These are phyloP conservation scores for Austrolebias charrua DNA, from an alignment of 2,797 vertebrate genomes.

Conservation along the genomic window DNA sequence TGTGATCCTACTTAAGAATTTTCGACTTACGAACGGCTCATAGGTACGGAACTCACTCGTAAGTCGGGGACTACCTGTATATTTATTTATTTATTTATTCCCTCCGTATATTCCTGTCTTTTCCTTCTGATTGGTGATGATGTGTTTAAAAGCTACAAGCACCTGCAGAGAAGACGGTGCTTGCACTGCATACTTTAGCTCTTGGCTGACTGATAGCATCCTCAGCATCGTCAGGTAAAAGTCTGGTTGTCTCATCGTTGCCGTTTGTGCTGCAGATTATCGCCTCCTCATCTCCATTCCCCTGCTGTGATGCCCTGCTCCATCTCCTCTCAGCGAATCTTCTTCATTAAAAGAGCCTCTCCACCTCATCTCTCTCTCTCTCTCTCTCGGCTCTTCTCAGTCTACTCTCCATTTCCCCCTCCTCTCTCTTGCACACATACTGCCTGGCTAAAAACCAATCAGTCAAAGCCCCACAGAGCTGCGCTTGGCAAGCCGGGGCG, in stretches of 20 bases:
- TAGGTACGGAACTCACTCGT: no score
- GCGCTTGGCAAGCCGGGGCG: slow-evolving; percentile 63
- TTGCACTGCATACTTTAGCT: slow-evolving; percentile 14
- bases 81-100: slow-evolving; percentile 22
- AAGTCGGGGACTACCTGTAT: no score
- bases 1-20: no score
- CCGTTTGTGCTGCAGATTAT: slow-evolving; percentile 45
- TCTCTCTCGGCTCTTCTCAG: slow-evolving; percentile 5
- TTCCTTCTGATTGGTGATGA: background rate
- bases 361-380: slow-evolving; percentile 44
- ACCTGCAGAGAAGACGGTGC: slow-evolving; percentile 12
- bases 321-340: slow-evolving; percentile 51
- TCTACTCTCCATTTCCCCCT: slow-evolving; percentile 18
- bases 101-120: background rate
- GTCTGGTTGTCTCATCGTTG: slow-evolving; percentile 20
- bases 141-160: slow-evolving; percentile 20
- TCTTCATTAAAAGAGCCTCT: slow-evolving; percentile 66
- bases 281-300: slow-evolving; percentile 56
- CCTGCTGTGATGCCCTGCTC: slow-evolving; percentile 44
- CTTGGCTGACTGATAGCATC: slow-evolving; percentile 35
- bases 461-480: slow-evolving; percentile 75
- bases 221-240: slow-evolving; percentile 33
- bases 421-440: slow-evolving; percentile 48
- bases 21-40: no score
- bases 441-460: slow-evolving; percentile 76